Conservation (phyloP, 35 echinoderm and acorn worm species). For the Lytechinus pictus region DNA sequence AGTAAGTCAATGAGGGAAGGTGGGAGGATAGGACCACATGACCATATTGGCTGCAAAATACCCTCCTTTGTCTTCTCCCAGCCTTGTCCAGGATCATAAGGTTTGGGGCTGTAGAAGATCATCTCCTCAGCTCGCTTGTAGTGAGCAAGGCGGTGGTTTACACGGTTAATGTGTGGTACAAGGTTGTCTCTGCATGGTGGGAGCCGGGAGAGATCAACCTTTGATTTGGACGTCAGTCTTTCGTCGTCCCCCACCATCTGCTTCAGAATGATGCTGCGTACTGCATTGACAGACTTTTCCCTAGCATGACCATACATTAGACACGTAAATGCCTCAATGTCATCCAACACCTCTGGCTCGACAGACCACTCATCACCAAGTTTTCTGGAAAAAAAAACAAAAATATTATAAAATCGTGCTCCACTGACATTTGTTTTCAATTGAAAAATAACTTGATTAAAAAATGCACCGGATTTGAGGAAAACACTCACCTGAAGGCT, state of each 20-base stretch:
- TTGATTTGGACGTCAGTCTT: constrained; percentile 51
- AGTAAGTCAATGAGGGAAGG: constrained; percentile 64
- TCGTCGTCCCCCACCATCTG: constrained; percentile 51
- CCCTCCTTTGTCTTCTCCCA: constrained; percentile 64
- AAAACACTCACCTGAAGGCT: constrained; percentile 45
- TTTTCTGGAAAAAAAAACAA: constrained; percentile 39
- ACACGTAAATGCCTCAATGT: constrained; percentile 72
- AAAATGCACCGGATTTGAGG: too few species aligned
- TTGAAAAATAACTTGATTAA: too few species aligned
- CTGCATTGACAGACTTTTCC: constrained; percentile 40
- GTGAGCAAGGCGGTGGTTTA: constrained; percentile 52
- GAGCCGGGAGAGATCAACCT: constrained; percentile 47
- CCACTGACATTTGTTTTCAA: too few species aligned
- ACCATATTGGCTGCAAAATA: constrained; percentile 58
- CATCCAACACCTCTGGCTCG: constrained; percentile 35
- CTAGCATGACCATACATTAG: constrained; percentile 64
- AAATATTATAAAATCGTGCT: too few species aligned
- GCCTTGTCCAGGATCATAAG: constrained; percentile 56
- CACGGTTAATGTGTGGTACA: constrained; percentile 58
- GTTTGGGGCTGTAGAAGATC: constrained; percentile 44
- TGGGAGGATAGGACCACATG: constrained; percentile 43
- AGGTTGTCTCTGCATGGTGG: constrained; percentile 52
- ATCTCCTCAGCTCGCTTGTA: constrained; percentile 49
- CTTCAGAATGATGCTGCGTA: constrained; percentile 46
- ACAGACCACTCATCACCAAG: constrained; percentile 66